phyloP scores from a whole-genome alignment of 2,888 invertebrate genomes.

The Pheosia gnoma region DNA sequence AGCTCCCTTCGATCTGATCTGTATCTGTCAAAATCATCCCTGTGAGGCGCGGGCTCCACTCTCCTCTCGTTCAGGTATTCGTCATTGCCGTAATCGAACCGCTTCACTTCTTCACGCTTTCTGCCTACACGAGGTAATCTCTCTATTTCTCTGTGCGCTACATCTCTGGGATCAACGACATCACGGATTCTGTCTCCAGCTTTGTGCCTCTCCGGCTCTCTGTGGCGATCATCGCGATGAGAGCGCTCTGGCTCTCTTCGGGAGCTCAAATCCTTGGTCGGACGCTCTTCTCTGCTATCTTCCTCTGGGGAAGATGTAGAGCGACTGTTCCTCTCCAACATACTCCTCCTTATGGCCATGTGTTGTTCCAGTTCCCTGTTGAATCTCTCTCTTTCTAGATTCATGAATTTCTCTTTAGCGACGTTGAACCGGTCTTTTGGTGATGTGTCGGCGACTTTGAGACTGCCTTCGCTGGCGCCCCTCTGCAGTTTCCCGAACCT shows the following conservation, averaged over 20 bases:
- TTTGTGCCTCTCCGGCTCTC: constrained; percentile 67
- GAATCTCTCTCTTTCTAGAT: constrained; percentile 89
- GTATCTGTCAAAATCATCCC: constrained; percentile 72
- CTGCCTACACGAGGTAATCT: constrained; percentile 74
- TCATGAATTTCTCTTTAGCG: constrained; percentile 93
- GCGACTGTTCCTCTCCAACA: constrained; percentile 80
- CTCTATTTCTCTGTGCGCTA: constrained; percentile 71
- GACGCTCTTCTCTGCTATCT: constrained; percentile 79
- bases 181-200: constrained; percentile 68
- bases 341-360: constrained; percentile 79
- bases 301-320: constrained; percentile 83
- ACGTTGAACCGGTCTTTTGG: constrained; percentile 93
- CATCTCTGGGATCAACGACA: constrained; percentile 49
- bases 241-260: constrained; percentile 77
- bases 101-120: constrained; percentile 72
- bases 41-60: constrained; percentile 66
- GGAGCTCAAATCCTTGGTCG: constrained; percentile 71
- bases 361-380: constrained; percentile 83
- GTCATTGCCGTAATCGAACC: constrained; percentile 75
- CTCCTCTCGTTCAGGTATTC: constrained; percentile 67
- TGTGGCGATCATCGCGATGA: constrained; percentile 70
- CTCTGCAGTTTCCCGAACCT: constrained; percentile 72
- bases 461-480: constrained; percentile 76
- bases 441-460: constrained; percentile 76
- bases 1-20: constrained; percentile 68